Conservation (phyloP, 2,888 invertebrate genomes). For the Ferrisia virgata region DNA sequence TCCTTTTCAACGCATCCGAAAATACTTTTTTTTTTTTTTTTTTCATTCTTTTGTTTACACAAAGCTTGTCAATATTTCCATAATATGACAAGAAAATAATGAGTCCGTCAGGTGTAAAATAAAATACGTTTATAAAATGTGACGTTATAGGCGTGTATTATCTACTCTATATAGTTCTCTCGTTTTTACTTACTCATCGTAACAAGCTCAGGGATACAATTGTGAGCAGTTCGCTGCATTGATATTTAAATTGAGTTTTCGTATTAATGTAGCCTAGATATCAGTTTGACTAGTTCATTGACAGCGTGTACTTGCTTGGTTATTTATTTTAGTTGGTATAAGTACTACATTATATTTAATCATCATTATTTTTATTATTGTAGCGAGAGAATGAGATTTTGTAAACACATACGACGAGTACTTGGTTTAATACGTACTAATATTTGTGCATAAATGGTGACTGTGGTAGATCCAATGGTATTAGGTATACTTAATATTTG, state of each 20-base stretch:
- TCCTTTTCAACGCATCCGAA: constrained; percentile 3
- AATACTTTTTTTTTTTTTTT: background rate
- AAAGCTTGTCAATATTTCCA: constrained; percentile 10
- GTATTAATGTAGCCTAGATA: background rate
- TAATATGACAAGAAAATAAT: constrained; percentile 26
- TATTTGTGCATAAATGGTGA: too few species aligned
- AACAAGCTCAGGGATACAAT: background rate
- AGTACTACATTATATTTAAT: background rate
- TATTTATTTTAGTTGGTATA: background rate
- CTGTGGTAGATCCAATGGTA: too few species aligned
- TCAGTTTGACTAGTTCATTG: background rate
- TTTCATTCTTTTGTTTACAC: constrained; percentile 18
- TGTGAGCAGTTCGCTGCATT: background rate
- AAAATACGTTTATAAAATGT: background rate
- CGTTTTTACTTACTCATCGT: background rate
- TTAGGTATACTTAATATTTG: too few species aligned
- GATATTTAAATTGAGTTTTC: background rate
- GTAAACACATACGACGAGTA: too few species aligned
- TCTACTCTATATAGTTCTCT: background rate
- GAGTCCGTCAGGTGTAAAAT: constrained; percentile 29
- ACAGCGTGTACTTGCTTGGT: background rate
- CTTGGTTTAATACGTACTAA: too few species aligned
- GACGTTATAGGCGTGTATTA: background rate
- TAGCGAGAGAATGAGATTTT: too few species aligned
- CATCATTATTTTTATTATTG: background rate